phyloP scores from a whole-genome alignment of 2,888 invertebrate genomes.

The Phengaris alcon region DNA sequence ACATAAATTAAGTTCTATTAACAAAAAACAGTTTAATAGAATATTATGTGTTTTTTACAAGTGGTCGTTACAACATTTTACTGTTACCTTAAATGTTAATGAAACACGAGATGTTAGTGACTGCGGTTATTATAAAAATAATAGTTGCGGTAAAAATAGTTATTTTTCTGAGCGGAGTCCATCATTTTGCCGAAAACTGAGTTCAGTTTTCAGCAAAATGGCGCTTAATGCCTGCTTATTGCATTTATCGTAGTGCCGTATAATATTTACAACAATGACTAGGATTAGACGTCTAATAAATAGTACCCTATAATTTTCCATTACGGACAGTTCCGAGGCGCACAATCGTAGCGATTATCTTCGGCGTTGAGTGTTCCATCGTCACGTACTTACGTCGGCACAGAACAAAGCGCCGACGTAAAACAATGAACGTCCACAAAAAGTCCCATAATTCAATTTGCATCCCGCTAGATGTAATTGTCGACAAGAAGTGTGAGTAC shows the following conservation, averaged over 20 bases:
- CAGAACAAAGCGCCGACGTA: conserved; percentile 68
- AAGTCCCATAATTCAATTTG: conserved; percentile 79
- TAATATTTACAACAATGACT: conserved; percentile 62
- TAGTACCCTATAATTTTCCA: conserved; percentile 72
- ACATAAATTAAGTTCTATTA: conserved; percentile 16
- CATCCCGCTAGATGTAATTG: conserved; percentile 75
- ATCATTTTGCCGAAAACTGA: too few relatives aligned
- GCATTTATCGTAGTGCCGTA: neutral
- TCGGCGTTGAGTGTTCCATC: conserved; percentile 67
- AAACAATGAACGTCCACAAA: conserved; percentile 74
- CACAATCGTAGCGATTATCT: conserved; percentile 66
- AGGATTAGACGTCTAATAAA: conserved; percentile 75
- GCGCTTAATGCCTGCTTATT: neutral
- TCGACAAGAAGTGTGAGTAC: conserved; percentile 60
- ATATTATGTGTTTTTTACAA: neutral
- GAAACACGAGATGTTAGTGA: neutral
- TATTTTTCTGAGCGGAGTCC: neutral
- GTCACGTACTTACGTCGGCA: conserved; percentile 63
- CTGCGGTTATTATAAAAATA: neutral
- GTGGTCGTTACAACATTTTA: neutral
- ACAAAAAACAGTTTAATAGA: conserved; percentile 11
- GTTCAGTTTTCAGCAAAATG: neutral
- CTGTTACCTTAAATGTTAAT: too few relatives aligned
- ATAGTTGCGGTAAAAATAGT: neutral
- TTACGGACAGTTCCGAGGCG: conserved; percentile 65